Percentiles rank a stretch among this genome's conserved stretches.
Conservation (phyloP, 2,888 invertebrate genomes). For the Xestia sexstrigata region DNA sequence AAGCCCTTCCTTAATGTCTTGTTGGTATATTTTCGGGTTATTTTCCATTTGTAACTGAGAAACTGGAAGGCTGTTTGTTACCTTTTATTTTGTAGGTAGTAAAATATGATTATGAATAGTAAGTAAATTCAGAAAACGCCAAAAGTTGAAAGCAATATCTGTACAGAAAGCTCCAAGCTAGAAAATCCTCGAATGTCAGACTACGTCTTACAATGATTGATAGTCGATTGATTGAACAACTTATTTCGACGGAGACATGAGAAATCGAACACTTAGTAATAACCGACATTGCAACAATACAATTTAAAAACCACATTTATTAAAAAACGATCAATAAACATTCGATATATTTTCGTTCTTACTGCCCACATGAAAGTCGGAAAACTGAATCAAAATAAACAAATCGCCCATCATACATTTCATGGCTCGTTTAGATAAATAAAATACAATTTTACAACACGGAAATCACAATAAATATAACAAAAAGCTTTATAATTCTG, state of each 20-base stretch:
- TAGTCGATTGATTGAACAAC: constrained; percentile 31
- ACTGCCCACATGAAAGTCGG: constrained; percentile 57
- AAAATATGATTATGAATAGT: too few relatives aligned
- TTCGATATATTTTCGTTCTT: constrained; percentile 57
- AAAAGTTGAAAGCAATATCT: neutral
- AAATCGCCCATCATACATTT: constrained; percentile 62
- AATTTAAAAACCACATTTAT: constrained; percentile 49
- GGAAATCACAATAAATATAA: constrained; percentile 70
- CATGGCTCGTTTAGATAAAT: constrained; percentile 64
- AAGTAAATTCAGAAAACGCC: neutral
- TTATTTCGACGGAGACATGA: constrained; percentile 15
- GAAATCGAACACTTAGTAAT: constrained; percentile 25
- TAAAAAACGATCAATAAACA: constrained; percentile 59
- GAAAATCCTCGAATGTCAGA: constrained; percentile 5
- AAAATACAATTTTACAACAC: constrained; percentile 61
- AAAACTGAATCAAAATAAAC: constrained; percentile 65
- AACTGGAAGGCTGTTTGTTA: constrained; percentile 23
- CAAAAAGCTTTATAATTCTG: constrained; percentile 73
- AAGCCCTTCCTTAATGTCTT: constrained; percentile 29
- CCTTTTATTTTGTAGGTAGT: neutral
- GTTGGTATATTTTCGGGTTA: constrained; percentile 31
- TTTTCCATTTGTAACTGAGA: constrained; percentile 7
- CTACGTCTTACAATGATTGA: constrained; percentile 29
- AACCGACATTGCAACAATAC: constrained; percentile 34
- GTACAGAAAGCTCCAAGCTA: neutral